A percentile compares a stretch with the other conserved stretches of the same genome.
Conservation (phyloP, 1,140 invertebrate genomes). For the Aphaenogaster rudis region DNA sequence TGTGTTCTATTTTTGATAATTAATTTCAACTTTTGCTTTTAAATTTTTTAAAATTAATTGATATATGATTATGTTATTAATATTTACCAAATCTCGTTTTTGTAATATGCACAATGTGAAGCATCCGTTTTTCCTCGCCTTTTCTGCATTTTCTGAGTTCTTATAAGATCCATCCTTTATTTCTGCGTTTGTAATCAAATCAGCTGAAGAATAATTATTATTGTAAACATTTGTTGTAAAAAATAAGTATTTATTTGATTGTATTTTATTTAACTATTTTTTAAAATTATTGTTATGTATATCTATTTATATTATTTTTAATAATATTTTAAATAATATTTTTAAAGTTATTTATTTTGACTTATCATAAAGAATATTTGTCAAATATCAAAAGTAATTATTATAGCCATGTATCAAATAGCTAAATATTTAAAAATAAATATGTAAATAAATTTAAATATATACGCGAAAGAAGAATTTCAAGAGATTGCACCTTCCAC, state of each 20-base stretch:
- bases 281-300: not conserved
- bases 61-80: no score
- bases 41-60: not conserved
- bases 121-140: constrained; percentile 3
- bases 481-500: no score
- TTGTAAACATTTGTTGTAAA: not conserved
- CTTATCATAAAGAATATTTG: not conserved
- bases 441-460: no score
- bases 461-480: no score
- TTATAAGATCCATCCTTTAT: constrained; percentile 12
- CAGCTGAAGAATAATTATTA: constrained; percentile 6
- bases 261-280: not conserved
- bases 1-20: no score
- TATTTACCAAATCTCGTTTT: constrained; percentile 16
- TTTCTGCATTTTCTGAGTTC: constrained; percentile 9
- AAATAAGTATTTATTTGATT: not conserved
- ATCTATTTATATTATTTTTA: not conserved
- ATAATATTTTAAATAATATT: not conserved
- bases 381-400: not conserved
- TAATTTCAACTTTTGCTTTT: not conserved
- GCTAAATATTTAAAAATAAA: not conserved
- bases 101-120: not conserved
- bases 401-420: not conserved
- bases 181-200: not conserved
- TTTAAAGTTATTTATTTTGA: not conserved